These are phyloP conservation scores for Troglohyphantes excavatus DNA, from an alignment of 2,888 invertebrate genomes.

Conservation along the genomic window DNA sequence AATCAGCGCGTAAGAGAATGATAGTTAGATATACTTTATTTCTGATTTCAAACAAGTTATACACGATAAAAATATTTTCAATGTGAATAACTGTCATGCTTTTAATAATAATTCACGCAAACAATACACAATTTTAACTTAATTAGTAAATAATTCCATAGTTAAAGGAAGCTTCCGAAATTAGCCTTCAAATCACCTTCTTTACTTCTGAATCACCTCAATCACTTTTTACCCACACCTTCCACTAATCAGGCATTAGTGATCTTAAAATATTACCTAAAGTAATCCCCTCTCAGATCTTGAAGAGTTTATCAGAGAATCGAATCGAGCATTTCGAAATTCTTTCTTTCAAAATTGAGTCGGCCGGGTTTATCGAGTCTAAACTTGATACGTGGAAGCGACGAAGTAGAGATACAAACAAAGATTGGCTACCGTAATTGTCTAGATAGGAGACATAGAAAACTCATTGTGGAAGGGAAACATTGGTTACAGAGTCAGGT, in stretches of 20 bases:
- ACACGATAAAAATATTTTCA: too few species aligned
- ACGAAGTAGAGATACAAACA: background rate
- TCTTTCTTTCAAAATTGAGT: background rate
- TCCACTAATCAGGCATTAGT: background rate
- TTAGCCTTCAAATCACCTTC: too few species aligned
- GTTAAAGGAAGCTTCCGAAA: too few species aligned
- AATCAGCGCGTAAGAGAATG: too few species aligned
- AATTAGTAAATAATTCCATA: too few species aligned
- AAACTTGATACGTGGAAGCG: background rate
- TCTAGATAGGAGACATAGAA: background rate
- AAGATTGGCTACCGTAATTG: background rate
- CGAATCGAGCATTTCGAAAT: background rate
- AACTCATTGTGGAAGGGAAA: background rate
- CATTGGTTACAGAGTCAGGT: constrained; percentile 2
- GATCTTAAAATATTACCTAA: background rate
- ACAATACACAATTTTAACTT: too few species aligned
- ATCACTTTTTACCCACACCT: background rate
- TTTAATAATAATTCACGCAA: too few species aligned
- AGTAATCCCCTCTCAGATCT: background rate
- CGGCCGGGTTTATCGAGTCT: background rate
- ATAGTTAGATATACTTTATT: too few species aligned
- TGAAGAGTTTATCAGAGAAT: background rate
- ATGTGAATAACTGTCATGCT: too few species aligned
- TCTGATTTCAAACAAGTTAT: too few species aligned
- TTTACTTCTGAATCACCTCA: background rate